Evolutionary conservation across 2,113 vertebrate genomes (phyloP), one percentile per base, ranked within the genome.

Genomic region (Alectura lathami): DNA sequence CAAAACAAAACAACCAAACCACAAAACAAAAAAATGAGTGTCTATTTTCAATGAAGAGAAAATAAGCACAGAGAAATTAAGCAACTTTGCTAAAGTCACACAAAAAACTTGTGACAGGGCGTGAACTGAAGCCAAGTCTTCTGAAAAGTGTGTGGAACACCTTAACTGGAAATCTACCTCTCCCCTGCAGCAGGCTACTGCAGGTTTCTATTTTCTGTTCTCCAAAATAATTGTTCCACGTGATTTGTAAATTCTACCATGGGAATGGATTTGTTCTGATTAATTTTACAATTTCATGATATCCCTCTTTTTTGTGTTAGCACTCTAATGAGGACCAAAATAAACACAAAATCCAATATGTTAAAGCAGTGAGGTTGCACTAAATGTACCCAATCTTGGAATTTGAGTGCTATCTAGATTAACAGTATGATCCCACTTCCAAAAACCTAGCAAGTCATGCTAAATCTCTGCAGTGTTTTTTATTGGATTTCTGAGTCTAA

Each of bases 361-460:
- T 83, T 95, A 45, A 92, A 94, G 57, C 21, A 91, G 38, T 45
- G 81, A 75, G 74, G 36, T 86, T 75, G 34, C 38, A 88, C 7
- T 17, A 83, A 89, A 59, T 81, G 2, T 72, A 70, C 66, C 22
- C 56, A 75, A 10, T 64, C 69, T 77, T 83, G 29, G 48, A 64
- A 89, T 94, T 91, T 95, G 83, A 94, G 85, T 87, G 47, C 9
- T 79, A 76, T 38, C 32, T 88, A 83, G 53, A 75, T 78, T 27
- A 84, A 60, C 5, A 36, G 24, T 54, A 47, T 78, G 51, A 86
- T 86, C 21, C 24, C 69, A 29, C 12, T 91, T 96, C 86, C 5
- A 72, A 75, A 75, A 21, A 51, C 4, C 50, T 62, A 68, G 1
- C 5, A 43, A 26, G 4, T n/a, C 8, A 7, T 84, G 34, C 20